Conservation (phyloP, 2,797 vertebrate species). For the Orientallactaga sibirica region DNA sequence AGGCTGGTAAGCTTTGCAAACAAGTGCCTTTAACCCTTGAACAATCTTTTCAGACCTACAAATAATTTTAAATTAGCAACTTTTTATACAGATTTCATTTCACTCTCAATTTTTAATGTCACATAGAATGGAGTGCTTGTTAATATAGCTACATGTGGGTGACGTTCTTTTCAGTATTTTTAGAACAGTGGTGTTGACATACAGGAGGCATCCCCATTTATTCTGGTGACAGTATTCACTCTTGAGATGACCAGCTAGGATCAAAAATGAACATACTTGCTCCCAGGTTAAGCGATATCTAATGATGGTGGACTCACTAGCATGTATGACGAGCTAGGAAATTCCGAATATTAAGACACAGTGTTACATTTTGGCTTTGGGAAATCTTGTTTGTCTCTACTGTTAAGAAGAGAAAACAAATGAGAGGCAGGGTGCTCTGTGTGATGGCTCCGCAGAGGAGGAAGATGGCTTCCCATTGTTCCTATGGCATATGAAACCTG, state of each 20-base stretch:
- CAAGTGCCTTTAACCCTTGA: too few relatives aligned
- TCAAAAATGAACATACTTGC: background rate
- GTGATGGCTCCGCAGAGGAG: background rate
- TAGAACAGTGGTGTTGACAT: background rate
- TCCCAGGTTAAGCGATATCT: background rate
- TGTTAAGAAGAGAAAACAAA: background rate
- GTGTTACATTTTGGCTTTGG: background rate
- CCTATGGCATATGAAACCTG: background rate
- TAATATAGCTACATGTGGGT: background rate
- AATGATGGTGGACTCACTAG: background rate
- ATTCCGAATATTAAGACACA: background rate
- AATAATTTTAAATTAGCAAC: background rate
- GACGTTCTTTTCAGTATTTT: background rate
- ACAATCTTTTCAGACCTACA: too few relatives aligned
- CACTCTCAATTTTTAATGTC: background rate
- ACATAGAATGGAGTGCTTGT: background rate
- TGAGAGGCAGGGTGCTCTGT: background rate
- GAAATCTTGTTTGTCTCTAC: background rate
- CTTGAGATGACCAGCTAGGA: background rate
- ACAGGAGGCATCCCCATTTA: background rate
- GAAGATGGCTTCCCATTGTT: background rate
- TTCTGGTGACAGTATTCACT: constrained; percentile 10
- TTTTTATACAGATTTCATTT: background rate
- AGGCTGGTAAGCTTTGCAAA: too few relatives aligned
- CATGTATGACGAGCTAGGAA: background rate